These are phyloP conservation scores for Loriculus beryllinus DNA, from an alignment of 2,797 vertebrate genomes.

Conservation along the genomic window DNA sequence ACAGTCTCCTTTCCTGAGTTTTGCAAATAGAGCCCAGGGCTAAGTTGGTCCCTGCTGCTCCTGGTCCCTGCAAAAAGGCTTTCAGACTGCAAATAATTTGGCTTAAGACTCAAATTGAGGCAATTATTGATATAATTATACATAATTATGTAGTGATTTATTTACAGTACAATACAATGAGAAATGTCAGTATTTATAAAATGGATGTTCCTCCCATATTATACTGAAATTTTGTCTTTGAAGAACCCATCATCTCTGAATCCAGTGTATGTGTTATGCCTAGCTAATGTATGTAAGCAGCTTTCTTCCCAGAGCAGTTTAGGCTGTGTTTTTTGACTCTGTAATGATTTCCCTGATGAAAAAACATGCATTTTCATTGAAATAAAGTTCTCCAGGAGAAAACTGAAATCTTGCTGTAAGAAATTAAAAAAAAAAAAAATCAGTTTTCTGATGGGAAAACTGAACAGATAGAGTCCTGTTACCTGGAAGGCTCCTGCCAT, in stretches of 20 bases:
- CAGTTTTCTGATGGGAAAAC: background rate
- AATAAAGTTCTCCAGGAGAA: background rate
- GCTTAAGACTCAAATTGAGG: background rate
- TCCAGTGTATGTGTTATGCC: background rate
- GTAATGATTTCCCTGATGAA: background rate
- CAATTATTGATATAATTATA: background rate
- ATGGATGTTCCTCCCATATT: background rate
- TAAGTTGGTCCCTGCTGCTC: background rate
- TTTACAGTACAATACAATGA: background rate
- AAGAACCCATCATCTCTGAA: background rate
- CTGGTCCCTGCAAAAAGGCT: background rate
- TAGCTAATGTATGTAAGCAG: background rate
- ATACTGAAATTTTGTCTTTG: background rate
- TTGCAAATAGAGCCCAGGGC: background rate
- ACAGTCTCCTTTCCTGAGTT: background rate
- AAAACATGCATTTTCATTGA: background rate
- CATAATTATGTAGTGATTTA: background rate
- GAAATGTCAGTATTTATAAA: background rate
- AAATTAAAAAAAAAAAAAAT: background rate
- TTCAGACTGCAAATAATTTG: background rate
- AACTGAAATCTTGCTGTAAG: background rate
- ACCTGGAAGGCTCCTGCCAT: background rate
- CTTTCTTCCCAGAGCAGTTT: background rate
- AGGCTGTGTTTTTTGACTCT: background rate
- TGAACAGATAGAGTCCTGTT: background rate